phyloP scores from a whole-genome alignment of 1,140 invertebrate genomes.

The Trichoplusia ni region DNA sequence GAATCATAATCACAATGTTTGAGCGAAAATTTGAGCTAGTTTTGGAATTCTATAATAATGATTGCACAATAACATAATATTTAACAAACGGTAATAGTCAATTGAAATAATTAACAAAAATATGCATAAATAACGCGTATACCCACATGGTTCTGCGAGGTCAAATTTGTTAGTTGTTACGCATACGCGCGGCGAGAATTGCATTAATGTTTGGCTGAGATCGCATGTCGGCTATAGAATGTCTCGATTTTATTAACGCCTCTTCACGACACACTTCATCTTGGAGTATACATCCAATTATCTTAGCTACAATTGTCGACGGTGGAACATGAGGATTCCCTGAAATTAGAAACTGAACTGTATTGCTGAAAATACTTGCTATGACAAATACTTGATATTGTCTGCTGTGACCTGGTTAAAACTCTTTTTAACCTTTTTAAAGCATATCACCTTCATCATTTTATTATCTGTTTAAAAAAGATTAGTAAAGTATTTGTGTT shows the following conservation, averaged over 20 bases:
- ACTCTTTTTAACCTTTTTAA: too few species aligned
- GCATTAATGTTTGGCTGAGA: slow-evolving; percentile 52
- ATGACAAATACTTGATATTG: not conserved
- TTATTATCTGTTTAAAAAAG: too few species aligned
- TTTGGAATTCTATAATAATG: not conserved
- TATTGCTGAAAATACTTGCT: not conserved
- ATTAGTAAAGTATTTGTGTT: too few species aligned
- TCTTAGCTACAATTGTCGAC: slow-evolving; percentile 82
- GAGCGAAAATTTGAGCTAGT: slow-evolving; percentile 28
- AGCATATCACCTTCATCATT: too few species aligned
- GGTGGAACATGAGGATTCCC: slow-evolving; percentile 82
- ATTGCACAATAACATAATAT: slow-evolving; percentile 5
- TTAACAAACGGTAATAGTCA: not conserved
- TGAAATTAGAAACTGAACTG: slow-evolving; percentile 46
- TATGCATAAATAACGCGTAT: too few species aligned
- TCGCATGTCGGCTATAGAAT: slow-evolving; percentile 73
- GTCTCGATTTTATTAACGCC: slow-evolving; percentile 62
- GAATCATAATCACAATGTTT: too few species aligned
- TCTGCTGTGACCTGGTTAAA: too few species aligned
- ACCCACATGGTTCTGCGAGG: too few species aligned
- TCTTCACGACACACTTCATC: slow-evolving; percentile 70
- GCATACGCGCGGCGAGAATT: slow-evolving; percentile 28
- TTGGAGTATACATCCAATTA: slow-evolving; percentile 78
- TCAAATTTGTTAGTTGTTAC: slow-evolving; percentile 9
- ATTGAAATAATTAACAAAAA: not conserved